Evolutionary conservation across 2,113 vertebrate genomes (phyloP), one percentile per base, ranked within the genome.

Genomic region (Leptocoma aspasia): DNA sequence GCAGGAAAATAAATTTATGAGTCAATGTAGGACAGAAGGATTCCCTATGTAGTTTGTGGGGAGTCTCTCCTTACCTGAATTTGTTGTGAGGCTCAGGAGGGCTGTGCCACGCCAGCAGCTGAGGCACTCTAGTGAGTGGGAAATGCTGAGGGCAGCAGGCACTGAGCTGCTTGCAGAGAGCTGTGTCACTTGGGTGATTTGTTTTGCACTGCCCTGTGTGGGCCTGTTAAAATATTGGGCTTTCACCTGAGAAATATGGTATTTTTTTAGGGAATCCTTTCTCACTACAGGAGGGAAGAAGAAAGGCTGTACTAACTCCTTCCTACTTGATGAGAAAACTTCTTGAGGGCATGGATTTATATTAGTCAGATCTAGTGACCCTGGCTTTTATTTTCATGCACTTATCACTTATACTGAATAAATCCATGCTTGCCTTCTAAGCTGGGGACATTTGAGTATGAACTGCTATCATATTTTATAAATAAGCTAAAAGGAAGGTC

Each of bases 391-490:
- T 96, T 96, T 96, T 92, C 76, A 83, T 89, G 76, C 68, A 86
- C 89, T 97, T 90, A 50, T 9, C 66, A 90, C 76, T 88, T 88
- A 26, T 5, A 89, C 64, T 49, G 69, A 92, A 96, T 95, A 96
- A 96, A 96, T 95, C 66, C 70, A 57, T 45, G 53, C 71, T 88
- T 85, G 53, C 37, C 31, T 82, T 88, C 57, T 57, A 65, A 77
- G 22, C 44, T 1, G 9, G 50, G n/a, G 23, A 80, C 41, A 61
- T 61, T 88, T 70, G 44, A 88, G 15, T 79, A 82, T 64, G 70
- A 95, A 69, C 30, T 78, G 26, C 53, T 82, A 85, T 85, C 35
- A 65, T 92, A 94, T 96, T 95, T 94, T 93, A 90, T 85, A 94
- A 85, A 92, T 77, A 88, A 88, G n/a, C 49, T 86, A 65, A 80